Evolutionary conservation across 2,888 invertebrate genomes (phyloP).

Genomic region (Drosophila paucipuncta): DNA sequence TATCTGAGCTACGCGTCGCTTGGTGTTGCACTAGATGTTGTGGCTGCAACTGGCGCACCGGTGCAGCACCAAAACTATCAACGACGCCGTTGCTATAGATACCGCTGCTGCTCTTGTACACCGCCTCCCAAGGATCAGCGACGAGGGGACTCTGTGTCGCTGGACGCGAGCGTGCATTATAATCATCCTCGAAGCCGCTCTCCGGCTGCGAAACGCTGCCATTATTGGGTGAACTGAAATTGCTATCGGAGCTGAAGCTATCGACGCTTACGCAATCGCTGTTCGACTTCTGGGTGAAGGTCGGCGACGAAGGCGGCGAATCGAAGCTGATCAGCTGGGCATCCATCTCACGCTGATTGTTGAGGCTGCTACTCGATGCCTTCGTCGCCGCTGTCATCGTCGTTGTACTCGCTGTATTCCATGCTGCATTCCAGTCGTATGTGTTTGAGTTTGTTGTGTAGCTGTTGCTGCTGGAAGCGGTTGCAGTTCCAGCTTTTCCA

Average conservation of each 20-base stretch:
- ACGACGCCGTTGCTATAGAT: conserved; percentile 41
- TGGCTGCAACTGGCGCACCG: conserved; percentile 80
- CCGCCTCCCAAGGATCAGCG: conserved; percentile 84
- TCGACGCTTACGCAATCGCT: conserved; percentile 91
- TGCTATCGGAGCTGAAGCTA: conserved; percentile 91
- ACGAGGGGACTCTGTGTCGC: conserved; percentile 83
- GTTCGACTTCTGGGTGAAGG: conserved; percentile 90
- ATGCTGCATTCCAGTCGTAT: conserved; percentile 79
- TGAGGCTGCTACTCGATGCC: conserved; percentile 29
- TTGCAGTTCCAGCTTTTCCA: conserved; percentile 20
- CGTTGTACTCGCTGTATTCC: conserved; percentile 65
- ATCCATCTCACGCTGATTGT: conserved; percentile 52
- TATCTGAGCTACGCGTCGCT: conserved; percentile 85
- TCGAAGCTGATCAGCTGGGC: conserved; percentile 89
- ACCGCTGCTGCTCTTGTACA: conserved; percentile 67
- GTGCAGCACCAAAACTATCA: conserved; percentile 83
- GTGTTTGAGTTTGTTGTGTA: conserved; percentile 21
- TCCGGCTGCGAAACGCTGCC: conserved; percentile 90
- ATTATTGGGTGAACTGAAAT: conserved; percentile 86
- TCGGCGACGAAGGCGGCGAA: conserved; percentile 91
- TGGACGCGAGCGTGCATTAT: conserved; percentile 86
- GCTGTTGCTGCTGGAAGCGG: conserved; percentile 10
- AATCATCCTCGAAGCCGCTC: conserved; percentile 94
- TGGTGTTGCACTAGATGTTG: conserved; percentile 3
- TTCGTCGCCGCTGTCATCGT: conserved; percentile 19